Evolutionary conservation across 2,113 vertebrate species (phyloP).

Genomic region (Trachemys scripta): DNA sequence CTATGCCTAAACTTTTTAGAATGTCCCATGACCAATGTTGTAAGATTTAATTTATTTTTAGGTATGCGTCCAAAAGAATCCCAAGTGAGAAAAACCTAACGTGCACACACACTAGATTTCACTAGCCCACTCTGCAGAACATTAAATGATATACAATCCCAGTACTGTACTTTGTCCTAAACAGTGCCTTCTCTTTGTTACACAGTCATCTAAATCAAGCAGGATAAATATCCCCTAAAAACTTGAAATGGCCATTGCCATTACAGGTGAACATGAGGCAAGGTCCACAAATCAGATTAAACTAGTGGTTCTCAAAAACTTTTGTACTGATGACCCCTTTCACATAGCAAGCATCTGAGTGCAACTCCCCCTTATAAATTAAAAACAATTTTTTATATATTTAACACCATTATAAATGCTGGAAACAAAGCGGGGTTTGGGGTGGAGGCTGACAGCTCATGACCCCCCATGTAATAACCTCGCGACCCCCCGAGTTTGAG

Average conservation of each 20-base stretch:
- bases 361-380: too few relatives aligned
- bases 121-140: background rate
- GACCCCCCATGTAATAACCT: too few relatives aligned
- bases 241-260: background rate
- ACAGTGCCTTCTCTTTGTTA: background rate
- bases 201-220: background rate
- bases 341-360: too few relatives aligned
- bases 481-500: too few relatives aligned
- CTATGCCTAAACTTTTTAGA: background rate
- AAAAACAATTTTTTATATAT: too few relatives aligned
- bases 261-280: background rate
- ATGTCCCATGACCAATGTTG: background rate
- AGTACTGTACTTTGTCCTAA: background rate
- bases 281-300: background rate
- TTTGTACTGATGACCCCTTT: too few relatives aligned
- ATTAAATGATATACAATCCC: background rate
- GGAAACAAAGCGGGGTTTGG: too few relatives aligned
- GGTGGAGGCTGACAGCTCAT: too few relatives aligned
- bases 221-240: background rate
- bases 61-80: accelerated
- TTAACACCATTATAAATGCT: too few relatives aligned
- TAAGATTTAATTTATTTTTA: accelerated
- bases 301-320: too few relatives aligned
- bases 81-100: background rate
- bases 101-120: background rate